Base-by-base conservation (phyloP, 2,888 invertebrate species). In the Sinotaia quadrata region DNA sequence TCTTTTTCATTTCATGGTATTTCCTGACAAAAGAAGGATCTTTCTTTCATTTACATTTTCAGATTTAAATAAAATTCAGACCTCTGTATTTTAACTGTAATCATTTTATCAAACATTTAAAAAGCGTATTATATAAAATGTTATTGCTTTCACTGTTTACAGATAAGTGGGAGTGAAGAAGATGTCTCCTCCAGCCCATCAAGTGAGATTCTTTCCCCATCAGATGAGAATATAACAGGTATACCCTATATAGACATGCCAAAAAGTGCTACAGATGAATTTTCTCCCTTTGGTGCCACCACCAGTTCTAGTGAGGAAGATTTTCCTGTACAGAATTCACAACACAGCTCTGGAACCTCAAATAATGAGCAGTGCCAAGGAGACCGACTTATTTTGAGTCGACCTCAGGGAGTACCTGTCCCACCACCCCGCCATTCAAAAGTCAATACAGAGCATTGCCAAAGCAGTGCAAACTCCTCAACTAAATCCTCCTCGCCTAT, bases 131-230 rank as follows among this genome's bases (percentile, higher is more conserved):
- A n/a, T n/a, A n/a, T n/a, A n/a, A n/a, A n/a, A n/a, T n/a, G n/a
- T n/a, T n/a, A n/a, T n/a, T n/a, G n/a, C n/a, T n/a, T n/a, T n/a
- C n/a, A n/a, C n/a, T n/a, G n/a, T n/a, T n/a, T n/a, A n/a, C n/a
- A n/a, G 18, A 37, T 44, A 56, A 65, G 56, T 15, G 37, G 44
- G 18, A 65, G 63, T 44, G 63, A 65, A 4, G 63, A 36, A 8
- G 63, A 65, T 24, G 24, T 65, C 12, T 65, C 62, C 24, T 62
- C 63, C 63, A 65, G 54, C 29, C 63, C 63, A 4, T 65, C 63
- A n/a, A 65, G 63, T 24, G 63, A 65, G 12, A 33, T 56, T 2
- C 63, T n/a, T 29, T 65, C 63, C 29, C 63, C 63, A 12, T 65
- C 63, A 0, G 52, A 41, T n/a, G 63, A 65, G 10, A 65, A 41